Percentiles rank a stretch among this genome's conserved stretches.
Evolutionary conservation across 2,797 vertebrate genomes (phyloP).

Genomic region (Cuculus canorus): DNA sequence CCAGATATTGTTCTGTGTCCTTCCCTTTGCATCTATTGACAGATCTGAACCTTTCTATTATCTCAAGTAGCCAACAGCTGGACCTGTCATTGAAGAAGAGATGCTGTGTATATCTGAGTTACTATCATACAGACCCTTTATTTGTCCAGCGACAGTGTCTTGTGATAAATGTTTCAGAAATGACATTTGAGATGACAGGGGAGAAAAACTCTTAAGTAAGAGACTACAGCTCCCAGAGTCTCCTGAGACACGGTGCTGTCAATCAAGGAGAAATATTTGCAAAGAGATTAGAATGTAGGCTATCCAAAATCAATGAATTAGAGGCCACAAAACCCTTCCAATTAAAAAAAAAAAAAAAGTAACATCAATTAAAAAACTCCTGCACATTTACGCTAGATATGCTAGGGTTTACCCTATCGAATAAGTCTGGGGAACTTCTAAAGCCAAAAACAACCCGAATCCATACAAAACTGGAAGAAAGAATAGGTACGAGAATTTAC

Average conservation of each 20-base stretch:
- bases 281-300: background rate
- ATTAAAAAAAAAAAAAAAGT: background rate
- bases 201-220: conserved; percentile 65
- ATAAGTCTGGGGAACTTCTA: background rate
- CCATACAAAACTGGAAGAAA: background rate
- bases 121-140: conserved; percentile 43
- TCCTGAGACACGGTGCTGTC: conserved; percentile 57
- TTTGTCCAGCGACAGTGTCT: conserved; percentile 63
- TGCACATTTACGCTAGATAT: background rate
- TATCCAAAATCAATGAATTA: conserved; percentile 38
- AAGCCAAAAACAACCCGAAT: background rate
- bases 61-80: conserved; percentile 65
- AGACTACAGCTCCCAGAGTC: conserved; percentile 25
- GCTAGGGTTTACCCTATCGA: conserved; percentile 1
- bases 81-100: conserved; percentile 52
- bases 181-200: conserved; percentile 73
- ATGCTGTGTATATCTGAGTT: conserved; percentile 47
- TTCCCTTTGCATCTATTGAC: conserved; percentile 12
- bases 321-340: background rate
- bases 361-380: background rate
- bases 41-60: conserved; percentile 59
- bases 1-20: background rate
- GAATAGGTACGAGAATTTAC: background rate
- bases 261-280: conserved; percentile 48
- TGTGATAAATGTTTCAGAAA: conserved; percentile 73